These are phyloP conservation scores for Drosophila dives DNA, from an alignment of 2,888 invertebrate species.

Conservation along the genomic window DNA sequence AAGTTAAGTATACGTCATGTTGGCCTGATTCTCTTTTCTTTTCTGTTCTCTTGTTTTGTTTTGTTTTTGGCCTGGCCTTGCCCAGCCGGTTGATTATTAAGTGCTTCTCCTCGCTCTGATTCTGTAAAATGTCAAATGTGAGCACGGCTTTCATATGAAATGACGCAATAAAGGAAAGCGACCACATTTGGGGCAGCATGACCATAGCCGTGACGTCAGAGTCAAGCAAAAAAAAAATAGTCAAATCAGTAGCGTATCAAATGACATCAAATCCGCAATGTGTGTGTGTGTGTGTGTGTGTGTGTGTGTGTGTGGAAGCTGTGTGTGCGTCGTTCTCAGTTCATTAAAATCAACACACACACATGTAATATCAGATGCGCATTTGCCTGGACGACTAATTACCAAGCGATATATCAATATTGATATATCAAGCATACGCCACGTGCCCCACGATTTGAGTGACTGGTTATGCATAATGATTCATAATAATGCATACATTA, in stretches of 20 bases:
- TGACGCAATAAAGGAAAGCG: conserved; percentile 70
- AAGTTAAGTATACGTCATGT: conserved; percentile 34
- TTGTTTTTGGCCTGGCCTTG: conserved; percentile 7
- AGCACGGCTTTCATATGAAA: conserved; percentile 65
- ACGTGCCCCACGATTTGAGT: conserved; percentile 28
- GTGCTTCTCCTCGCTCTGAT: conserved; percentile 34
- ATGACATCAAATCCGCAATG: conserved; percentile 18
- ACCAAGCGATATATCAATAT: conserved; percentile 27
- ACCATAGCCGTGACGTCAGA: conserved; percentile 61
- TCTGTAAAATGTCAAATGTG: conserved; percentile 71
- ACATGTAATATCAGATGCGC: conserved; percentile 13
- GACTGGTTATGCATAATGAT: conserved; percentile 29
- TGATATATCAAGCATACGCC: conserved; percentile 54
- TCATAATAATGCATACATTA: conserved; percentile 51
- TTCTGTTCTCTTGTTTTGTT: conserved; percentile 10
- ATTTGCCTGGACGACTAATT: conserved; percentile 46
- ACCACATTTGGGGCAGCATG: conserved; percentile 30
- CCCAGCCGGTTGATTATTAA: conserved; percentile 45
- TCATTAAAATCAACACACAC: conserved; percentile 39
- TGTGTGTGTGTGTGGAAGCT: conserved; percentile 32
- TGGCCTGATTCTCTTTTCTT: conserved; percentile 6
- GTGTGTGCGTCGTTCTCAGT: conserved; percentile 26
- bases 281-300: neutral
- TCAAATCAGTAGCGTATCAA: conserved; percentile 7
- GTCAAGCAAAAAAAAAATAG: neutral